Conservation (phyloP, 2,113 vertebrate species). For the Bufo bufo region DNA sequence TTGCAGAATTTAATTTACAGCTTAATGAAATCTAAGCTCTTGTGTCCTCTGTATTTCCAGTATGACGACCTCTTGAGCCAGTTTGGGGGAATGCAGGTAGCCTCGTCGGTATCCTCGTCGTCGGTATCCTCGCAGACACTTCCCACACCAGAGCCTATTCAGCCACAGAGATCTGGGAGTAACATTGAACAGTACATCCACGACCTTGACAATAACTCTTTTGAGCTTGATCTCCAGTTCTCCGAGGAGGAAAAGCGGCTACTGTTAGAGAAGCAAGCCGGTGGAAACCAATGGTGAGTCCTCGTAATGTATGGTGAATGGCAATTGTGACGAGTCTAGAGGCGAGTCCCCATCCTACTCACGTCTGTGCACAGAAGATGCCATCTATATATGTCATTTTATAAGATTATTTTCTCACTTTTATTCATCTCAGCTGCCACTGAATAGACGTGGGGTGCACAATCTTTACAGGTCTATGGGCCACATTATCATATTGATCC, state of each 20-base stretch:
- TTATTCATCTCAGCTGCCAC: no score
- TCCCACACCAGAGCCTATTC: conserved; percentile 74
- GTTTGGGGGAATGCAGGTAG: conserved; percentile 98
- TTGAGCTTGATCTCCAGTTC: conserved; percentile 96
- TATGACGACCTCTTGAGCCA: conserved; percentile 99
- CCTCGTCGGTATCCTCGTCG: conserved; percentile 83
- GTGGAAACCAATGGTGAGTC: conserved; percentile 92
- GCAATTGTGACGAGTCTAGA: no score
- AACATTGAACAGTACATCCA: conserved; percentile 98
- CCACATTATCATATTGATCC: no score
- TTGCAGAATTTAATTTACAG: no score
- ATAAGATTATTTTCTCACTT: no score
- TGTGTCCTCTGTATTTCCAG: conserved; percentile 66
- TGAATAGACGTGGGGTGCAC: no score
- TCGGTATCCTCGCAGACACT: conserved; percentile 86
- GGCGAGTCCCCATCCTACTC: no score
- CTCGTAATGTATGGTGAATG: no score
- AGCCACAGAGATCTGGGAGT: conserved; percentile 83
- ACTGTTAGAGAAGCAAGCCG: conserved; percentile 92
- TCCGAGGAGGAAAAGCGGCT: conserved; percentile 93
- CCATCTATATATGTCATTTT: no score
- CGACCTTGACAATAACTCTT: conserved; percentile 94
- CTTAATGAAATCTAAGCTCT: background rate
- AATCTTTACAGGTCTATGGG: no score
- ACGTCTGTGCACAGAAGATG: no score